Conservation (phyloP, 2,113 vertebrate species). For the Ceyx margarethae region DNA sequence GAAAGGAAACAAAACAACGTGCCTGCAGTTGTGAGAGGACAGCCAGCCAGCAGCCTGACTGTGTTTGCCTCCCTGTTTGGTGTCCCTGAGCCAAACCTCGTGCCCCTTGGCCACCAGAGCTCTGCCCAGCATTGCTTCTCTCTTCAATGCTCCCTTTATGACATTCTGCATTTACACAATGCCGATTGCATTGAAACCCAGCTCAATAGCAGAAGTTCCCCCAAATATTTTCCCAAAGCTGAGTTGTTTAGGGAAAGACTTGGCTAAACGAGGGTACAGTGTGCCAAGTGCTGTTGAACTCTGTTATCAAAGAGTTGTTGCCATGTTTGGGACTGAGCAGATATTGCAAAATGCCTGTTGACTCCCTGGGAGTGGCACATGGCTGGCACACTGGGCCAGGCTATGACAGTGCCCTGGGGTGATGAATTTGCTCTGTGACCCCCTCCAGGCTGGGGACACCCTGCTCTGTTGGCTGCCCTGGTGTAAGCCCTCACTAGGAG, state of each 20-base stretch:
- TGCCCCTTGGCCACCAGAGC: background rate
- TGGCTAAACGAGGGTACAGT: conserved; percentile 6
- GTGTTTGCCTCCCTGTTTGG: background rate
- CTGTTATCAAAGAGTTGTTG: background rate
- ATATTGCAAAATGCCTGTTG: background rate
- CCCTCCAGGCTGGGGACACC: background rate
- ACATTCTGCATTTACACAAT: conserved; percentile 9
- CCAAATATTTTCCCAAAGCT: conserved; percentile 41
- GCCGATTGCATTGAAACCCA: background rate
- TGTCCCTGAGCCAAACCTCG: background rate
- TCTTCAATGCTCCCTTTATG: conserved; percentile 42
- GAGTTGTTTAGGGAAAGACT: background rate
- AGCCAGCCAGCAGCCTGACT: background rate
- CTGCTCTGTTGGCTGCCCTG: accelerated
- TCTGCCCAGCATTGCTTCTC: background rate
- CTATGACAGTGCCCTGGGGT: accelerated
- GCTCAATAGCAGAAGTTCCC: background rate
- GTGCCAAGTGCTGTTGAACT: background rate
- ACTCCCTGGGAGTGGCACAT: background rate
- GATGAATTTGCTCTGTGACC: background rate
- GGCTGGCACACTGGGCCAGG: background rate
- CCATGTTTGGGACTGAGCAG: conserved; percentile 18
- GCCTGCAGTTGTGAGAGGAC: background rate
- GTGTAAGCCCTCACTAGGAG: background rate
- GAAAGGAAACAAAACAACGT: conserved; percentile 41